Base-by-base conservation (phyloP, 2,888 invertebrate genomes). In the Teleiodes luculella region DNA sequence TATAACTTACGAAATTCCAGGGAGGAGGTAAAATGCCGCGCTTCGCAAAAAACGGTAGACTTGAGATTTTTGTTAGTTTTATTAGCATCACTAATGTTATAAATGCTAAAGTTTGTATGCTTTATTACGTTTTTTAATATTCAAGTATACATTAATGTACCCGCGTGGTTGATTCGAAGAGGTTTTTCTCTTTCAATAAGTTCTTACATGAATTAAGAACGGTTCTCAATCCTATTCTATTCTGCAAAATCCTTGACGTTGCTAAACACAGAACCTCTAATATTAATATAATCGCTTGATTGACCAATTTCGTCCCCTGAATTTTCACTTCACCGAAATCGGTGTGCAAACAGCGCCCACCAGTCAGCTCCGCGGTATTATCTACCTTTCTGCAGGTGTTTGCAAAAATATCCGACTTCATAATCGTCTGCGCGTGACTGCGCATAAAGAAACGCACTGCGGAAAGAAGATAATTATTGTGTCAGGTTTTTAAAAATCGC, bases 371-470 rank as follows among this genome's bases (percentile, higher is more conserved):
- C n/a, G 41, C 43, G 7, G 18, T 28, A 50, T 56, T 56, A 56
- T 56, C 56, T 50, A 3, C 49, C 49, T 49, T 56, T 56, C 37
- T 45, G 53, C 56, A 56, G 56, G 45, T 56, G 49, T 56, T 56
- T 53, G 56, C 56, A 56, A 56, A 56, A 56, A 56, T 56, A 24
- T 31, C 10, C 35, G 28, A 28, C 33, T 49, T 16, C 36, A 28
- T 53, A 53, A 56, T 53, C 53, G 31, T 11, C 14, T 30, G 52
- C 6, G 45, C 57, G 57, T 57, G 57, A 45, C 54, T 37, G 30
- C 37, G 57, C 57, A 57, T 54, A 37, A 11, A n/a, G 10, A 8
- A 18, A 54, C 16, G 8, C 41, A 24, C 41, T 41, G 39, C 16
- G 20, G 11, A 30, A 1, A 18, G 8, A 14, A 28, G 51, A 51